Percentiles rank a stretch among this genome's conserved stretches.
Conservation (phyloP, 2,113 vertebrate genomes). For the Callipepla californica region DNA sequence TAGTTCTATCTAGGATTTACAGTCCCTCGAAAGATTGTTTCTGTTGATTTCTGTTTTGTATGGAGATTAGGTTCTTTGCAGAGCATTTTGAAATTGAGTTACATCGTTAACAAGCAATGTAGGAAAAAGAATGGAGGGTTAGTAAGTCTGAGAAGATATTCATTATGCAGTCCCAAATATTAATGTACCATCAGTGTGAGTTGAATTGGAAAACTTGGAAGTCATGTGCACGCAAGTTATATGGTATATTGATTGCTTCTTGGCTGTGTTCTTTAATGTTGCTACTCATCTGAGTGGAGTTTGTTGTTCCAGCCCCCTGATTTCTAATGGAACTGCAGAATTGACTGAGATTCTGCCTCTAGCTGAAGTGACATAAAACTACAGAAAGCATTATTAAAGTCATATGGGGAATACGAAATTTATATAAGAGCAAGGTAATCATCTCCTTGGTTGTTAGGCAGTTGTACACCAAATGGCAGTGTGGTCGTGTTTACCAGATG, state of each 20-base stretch:
- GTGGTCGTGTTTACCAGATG: not conserved
- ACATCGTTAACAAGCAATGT: not conserved
- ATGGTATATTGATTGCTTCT: not conserved
- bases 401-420: not conserved
- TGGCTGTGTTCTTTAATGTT: not conserved
- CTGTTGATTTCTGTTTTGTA: not conserved
- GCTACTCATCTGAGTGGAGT: not conserved
- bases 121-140: not conserved
- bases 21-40: not conserved
- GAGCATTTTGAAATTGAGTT: not conserved
- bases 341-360: not conserved
- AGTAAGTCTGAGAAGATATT: not conserved
- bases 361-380: not conserved
- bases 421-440: not conserved
- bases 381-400: not conserved
- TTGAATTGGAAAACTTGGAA: conserved; percentile 2
- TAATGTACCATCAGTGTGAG: not conserved
- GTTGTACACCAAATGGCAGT: not conserved
- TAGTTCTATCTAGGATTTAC: not conserved
- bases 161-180: not conserved
- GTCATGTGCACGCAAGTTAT: not conserved
- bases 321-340: conserved; percentile 7
- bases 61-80: not conserved
- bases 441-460: not conserved
- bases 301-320: conserved; percentile 2